Evolutionary conservation across 2,888 invertebrate genomes (phyloP).

Genomic region (Ochropleura plecta): DNA sequence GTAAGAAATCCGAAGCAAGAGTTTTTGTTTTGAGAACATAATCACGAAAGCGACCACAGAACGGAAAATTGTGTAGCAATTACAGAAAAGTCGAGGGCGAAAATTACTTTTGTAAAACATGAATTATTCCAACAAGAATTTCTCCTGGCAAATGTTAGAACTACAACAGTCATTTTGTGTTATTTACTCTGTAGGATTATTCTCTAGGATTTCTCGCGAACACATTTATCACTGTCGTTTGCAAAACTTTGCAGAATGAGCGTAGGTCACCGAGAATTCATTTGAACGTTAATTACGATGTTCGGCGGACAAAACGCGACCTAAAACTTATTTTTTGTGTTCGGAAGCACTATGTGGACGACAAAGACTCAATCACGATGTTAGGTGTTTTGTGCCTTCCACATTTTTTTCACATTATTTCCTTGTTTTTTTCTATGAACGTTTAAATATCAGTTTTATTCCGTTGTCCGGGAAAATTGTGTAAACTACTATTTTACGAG

Average conservation of each 20-base stretch:
- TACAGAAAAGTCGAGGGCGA: conserved; percentile 61
- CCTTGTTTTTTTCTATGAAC: background rate
- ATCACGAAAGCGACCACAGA: conserved; percentile 60
- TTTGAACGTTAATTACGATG: conserved; percentile 54
- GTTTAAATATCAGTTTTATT: background rate
- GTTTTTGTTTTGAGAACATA: conserved; percentile 57
- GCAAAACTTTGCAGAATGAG: conserved; percentile 44
- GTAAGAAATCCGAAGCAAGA: conserved; percentile 45
- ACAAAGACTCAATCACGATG: conserved; percentile 51
- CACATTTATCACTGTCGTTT: conserved; percentile 37
- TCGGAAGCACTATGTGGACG: conserved; percentile 50
- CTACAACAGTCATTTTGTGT: conserved; percentile 30
- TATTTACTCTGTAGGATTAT: conserved; percentile 31
- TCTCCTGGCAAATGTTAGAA: conserved; percentile 33
- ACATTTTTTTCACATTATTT: conserved; percentile 67
- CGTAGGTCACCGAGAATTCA: conserved; percentile 31
- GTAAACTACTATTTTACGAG: background rate
- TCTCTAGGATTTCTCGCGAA: conserved; percentile 35
- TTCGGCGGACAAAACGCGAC: conserved; percentile 44
- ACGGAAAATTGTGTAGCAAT: conserved; percentile 69
- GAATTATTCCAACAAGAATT: conserved; percentile 55
- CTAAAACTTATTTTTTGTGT: conserved; percentile 47
- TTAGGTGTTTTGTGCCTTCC: conserved; percentile 54
- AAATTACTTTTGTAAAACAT: conserved; percentile 63
- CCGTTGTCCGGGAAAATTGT: background rate